Conservation (phyloP, 92 coral and sea anemone species). For the Porites rus region DNA sequence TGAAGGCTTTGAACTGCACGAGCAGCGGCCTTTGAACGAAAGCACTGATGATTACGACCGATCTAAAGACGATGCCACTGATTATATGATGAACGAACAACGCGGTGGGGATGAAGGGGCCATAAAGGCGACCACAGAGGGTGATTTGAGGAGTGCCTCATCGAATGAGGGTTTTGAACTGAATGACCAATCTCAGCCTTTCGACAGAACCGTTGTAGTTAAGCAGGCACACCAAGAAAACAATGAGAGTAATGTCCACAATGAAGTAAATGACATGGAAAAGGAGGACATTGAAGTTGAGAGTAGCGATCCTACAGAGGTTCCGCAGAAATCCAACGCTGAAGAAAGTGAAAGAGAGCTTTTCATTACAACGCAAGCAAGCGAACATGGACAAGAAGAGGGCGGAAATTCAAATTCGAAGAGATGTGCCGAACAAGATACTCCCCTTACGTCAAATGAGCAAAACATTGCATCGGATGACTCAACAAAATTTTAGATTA, state of each 20-base stretch:
- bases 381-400: too few species aligned
- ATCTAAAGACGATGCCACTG: too few species aligned
- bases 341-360: too few species aligned
- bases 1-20: constrained; percentile 15
- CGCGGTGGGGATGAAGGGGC: background rate
- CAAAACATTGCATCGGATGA: too few species aligned
- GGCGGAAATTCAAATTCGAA: too few species aligned
- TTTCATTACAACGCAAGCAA: too few species aligned
- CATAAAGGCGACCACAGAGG: background rate
- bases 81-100: background rate
- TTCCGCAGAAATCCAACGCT: too few species aligned
- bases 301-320: background rate
- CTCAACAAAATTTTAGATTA: too few species aligned
- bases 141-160: constrained; percentile 10
- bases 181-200: background rate
- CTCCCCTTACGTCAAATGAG: too few species aligned
- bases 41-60: background rate
- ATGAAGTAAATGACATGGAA: background rate
- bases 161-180: constrained; percentile 26
- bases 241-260: background rate
- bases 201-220: background rate
- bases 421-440: too few species aligned
- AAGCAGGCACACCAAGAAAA: background rate
- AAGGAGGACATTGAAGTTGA: background rate
- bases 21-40: background rate